These are phyloP conservation scores for Gymnocypris eckloni DNA, from an alignment of 2,797 vertebrate genomes.

Conservation along the genomic window DNA sequence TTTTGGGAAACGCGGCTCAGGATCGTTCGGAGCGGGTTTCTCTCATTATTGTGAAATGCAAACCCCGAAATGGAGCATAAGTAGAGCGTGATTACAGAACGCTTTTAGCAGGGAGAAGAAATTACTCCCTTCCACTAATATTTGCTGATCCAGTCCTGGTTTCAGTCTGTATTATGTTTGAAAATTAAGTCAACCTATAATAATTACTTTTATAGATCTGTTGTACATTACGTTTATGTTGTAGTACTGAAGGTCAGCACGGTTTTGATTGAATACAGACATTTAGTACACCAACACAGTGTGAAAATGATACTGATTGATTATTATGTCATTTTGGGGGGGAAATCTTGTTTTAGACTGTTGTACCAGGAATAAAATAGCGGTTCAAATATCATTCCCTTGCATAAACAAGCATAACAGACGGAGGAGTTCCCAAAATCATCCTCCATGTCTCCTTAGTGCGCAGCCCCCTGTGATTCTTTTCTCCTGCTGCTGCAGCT, in stretches of 20 bases:
- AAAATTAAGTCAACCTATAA: background rate
- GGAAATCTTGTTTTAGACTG: background rate
- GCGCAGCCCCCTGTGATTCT: slow-evolving; percentile 37
- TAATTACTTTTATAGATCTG: background rate
- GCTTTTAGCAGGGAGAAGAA: background rate
- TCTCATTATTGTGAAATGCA: background rate
- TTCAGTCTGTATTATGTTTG: background rate
- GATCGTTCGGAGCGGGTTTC: background rate
- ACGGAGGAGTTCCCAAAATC: slow-evolving; percentile 49
- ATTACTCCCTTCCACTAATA: background rate
- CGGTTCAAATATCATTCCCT: background rate
- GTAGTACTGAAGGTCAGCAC: background rate
- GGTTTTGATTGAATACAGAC: background rate
- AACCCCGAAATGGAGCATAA: background rate
- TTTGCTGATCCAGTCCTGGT: background rate
- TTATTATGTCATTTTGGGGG: background rate
- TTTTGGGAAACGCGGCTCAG: too few species aligned
- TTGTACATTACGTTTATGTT: background rate
- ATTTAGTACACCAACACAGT: background rate
- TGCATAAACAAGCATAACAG: slow-evolving; percentile 26
- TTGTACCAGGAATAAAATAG: background rate
- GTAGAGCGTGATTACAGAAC: background rate
- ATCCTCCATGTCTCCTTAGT: slow-evolving; percentile 23
- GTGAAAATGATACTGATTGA: background rate
- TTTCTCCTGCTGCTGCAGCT: slow-evolving; percentile 34